phyloP scores from a whole-genome alignment of 2,888 invertebrate genomes.

The Mactromeris polynyma region DNA sequence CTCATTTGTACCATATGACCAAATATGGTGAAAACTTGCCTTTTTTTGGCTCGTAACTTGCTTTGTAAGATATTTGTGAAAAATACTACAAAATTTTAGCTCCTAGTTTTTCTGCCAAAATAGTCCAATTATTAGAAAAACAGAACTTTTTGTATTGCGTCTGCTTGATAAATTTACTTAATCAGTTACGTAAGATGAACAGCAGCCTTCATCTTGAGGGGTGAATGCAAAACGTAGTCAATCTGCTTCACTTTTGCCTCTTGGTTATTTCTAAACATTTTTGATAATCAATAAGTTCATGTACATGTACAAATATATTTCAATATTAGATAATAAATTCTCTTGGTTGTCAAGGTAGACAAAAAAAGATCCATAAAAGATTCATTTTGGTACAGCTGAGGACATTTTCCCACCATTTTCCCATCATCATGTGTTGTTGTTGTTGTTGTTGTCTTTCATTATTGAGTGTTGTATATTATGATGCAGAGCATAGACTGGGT shows the following conservation, averaged over 20 bases:
- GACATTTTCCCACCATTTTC: background rate
- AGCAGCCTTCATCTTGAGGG: too few relatives aligned
- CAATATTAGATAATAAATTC: too few relatives aligned
- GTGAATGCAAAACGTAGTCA: too few relatives aligned
- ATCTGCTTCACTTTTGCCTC: too few relatives aligned
- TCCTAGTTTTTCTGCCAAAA: too few relatives aligned
- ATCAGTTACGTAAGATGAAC: background rate
- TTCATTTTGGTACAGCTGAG: background rate
- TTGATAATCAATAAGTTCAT: too few relatives aligned
- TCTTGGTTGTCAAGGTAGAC: background rate
- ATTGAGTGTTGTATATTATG: conserved; percentile 47
- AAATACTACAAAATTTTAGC: too few relatives aligned
- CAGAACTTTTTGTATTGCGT: background rate
- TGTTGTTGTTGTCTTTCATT: conserved; percentile 43
- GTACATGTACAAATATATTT: too few relatives aligned
- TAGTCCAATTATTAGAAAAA: background rate
- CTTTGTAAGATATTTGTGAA: too few relatives aligned
- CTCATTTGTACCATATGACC: conserved; percentile 3
- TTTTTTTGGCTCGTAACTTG: background rate
- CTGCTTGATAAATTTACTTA: background rate
- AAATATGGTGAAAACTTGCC: background rate
- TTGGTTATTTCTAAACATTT: too few relatives aligned
- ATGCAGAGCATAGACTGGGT: conserved; percentile 84
- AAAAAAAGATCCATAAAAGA: background rate
- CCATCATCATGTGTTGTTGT: conserved; percentile 25